Conservation (phyloP, 2,888 invertebrate species). For the Drosophila maculinotata region DNA sequence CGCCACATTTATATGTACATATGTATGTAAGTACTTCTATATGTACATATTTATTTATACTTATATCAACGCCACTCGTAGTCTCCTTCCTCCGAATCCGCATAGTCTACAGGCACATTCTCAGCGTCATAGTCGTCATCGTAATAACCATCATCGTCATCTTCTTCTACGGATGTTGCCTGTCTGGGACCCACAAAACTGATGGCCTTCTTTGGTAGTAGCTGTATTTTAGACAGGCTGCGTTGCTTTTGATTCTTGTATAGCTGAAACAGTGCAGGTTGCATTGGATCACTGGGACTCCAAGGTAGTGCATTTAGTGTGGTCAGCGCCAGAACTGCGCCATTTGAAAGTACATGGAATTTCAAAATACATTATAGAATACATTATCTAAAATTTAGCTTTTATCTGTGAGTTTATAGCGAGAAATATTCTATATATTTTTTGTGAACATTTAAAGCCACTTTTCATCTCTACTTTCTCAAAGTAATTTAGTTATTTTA, state of each 20-base stretch:
- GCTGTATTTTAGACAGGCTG: constrained; percentile 48
- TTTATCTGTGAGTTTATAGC: no score
- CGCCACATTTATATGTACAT: constrained; percentile 27
- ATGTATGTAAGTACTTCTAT: constrained; percentile 3
- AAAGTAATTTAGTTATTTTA: no score
- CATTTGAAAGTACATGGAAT: neutral
- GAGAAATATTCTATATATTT: no score
- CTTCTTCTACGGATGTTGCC: constrained; percentile 35
- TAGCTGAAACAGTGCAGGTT: constrained; percentile 21
- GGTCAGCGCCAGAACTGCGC: constrained; percentile 18
- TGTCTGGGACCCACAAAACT: constrained; percentile 57
- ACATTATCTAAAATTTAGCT: no score
- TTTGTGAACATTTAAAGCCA: no score
- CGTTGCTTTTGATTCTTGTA: constrained; percentile 51
- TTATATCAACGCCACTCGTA: constrained; percentile 38
- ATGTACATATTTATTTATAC: constrained; percentile 8
- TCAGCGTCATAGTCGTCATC: constrained; percentile 26
- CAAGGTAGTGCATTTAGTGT: constrained; percentile 36
- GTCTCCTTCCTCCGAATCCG: constrained; percentile 36
- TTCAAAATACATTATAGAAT: neutral
- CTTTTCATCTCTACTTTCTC: no score
- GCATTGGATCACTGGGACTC: constrained; percentile 57
- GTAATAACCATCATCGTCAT: constrained; percentile 26
- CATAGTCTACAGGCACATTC: constrained; percentile 21
- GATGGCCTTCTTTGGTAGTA: constrained; percentile 39